Evolutionary conservation across 1,140 invertebrate genomes (phyloP).

Genomic region (Drosophila willistoni): DNA sequence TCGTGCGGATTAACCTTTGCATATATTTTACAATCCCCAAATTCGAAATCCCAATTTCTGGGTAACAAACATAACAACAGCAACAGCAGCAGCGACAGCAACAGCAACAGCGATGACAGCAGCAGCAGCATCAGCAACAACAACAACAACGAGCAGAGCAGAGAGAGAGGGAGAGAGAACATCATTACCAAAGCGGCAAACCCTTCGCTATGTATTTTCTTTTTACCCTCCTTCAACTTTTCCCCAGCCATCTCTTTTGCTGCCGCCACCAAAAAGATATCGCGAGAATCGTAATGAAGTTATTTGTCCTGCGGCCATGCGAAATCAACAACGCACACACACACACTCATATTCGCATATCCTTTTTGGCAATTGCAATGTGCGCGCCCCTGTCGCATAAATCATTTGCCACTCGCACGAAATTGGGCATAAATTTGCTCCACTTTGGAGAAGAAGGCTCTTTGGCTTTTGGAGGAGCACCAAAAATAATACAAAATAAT

Average conservation of each 20-base stretch:
- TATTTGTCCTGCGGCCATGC: conserved; percentile 77
- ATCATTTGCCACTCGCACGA: conserved; percentile 81
- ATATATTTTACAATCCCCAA: conserved; percentile 77
- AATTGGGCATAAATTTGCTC: conserved; percentile 82
- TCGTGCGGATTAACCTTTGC: conserved; percentile 77
- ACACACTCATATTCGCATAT: conserved; percentile 27
- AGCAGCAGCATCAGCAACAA: conserved; percentile 37
- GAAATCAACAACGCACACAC: conserved; percentile 60
- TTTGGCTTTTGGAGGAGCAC: neutral
- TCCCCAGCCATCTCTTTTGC: neutral
- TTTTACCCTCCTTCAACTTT: no score
- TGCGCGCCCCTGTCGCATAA: conserved; percentile 70
- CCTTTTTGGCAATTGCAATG: conserved; percentile 81
- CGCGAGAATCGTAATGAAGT: conserved; percentile 68
- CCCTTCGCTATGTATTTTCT: conserved; percentile 25
- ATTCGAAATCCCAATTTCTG: conserved; percentile 55
- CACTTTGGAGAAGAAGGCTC: conserved; percentile 54
- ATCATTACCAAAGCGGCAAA: conserved; percentile 67
- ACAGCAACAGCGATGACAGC: conserved; percentile 29
- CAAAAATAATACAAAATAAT: conserved; percentile 43
- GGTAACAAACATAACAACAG: conserved; percentile 39
- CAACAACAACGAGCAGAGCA: neutral
- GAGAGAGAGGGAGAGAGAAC: conserved; percentile 20
- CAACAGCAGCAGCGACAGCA: conserved; percentile 28
- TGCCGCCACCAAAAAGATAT: conserved; percentile 1